Evolutionary conservation across 2,797 vertebrate genomes (phyloP), one percentile per base, ranked within the genome.

Genomic region (Pseudochaenichthys georgianus): DNA sequence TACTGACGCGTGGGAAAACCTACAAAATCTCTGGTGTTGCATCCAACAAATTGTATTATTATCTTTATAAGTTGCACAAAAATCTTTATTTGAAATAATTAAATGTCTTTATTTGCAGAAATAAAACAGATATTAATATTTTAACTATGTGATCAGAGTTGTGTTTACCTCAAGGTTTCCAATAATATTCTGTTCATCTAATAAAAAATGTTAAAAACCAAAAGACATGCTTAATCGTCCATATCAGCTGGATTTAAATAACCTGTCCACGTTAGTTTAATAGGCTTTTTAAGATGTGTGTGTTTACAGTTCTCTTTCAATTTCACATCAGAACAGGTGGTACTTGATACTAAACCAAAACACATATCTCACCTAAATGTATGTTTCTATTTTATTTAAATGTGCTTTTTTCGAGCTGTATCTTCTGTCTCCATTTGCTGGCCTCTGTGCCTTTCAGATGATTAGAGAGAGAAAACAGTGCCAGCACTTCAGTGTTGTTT

Each of bases 141-240:
- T 53, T 52, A 52, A 69, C n/a, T 57, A n/a, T 61, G 23, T 77
- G 63, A 77, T 74, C 52, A 71, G 23, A 65, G 47, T 43, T 12
- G 28, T 16, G 23, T 73, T 83, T 53, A 73, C 52, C 57, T 71
- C 47, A 69, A 73, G 51, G 45, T 75, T 85, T n/a, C 64, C 31
- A 78, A 70, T 52, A 83, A 80, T 76, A 77, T 81, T 80, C 65
- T 84, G 54, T 65, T 85, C 64, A 86, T 59, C 64, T 54, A 92
- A 91, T 92, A 93, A 90, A 90, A 81, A 66, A 43, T 55, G 21
- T 7, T 78, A 52, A 10, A 64, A 82, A 83, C 64, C 60, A 23
- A 28, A 28, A 53, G 47, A 61, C 15, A 17, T 31, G 15, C 57
- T 19, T 46, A 1, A 34, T 31, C 9, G 7, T 62, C 68, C 83